Conservation (phyloP, 2,888 invertebrate species). For the Nemotelus pantherinus region DNA sequence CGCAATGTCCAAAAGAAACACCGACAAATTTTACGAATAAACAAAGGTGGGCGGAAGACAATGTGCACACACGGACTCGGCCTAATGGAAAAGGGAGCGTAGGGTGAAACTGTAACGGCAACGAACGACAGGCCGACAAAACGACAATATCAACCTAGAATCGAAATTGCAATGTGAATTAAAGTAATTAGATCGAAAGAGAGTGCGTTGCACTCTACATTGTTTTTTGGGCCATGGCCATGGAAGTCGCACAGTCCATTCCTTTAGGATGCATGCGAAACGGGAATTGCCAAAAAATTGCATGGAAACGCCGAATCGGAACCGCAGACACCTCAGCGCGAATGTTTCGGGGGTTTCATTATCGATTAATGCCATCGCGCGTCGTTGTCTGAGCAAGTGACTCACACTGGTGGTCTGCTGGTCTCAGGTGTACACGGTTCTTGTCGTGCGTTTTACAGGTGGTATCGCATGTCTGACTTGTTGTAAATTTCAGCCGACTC, state of each 20-base stretch:
- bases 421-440: constrained; percentile 32
- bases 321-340: constrained; percentile 10
- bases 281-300: constrained; percentile 1
- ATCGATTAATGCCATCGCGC: constrained; percentile 30
- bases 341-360: constrained; percentile 20
- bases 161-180: constrained; percentile 26
- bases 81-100: constrained; percentile 6
- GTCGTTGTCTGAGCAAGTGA: constrained; percentile 33
- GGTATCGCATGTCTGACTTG: constrained; percentile 42
- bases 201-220: constrained; percentile 23
- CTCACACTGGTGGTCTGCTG: constrained; percentile 32
- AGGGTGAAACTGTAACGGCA: constrained; percentile 15
- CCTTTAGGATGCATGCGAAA: neutral
- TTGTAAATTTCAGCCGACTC: constrained; percentile 31
- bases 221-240: constrained; percentile 9
- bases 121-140: neutral
- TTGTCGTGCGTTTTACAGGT: constrained; percentile 42
- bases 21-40: neutral
- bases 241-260: neutral
- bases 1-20: constrained; percentile 8
- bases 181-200: constrained; percentile 24
- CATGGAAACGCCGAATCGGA: neutral
- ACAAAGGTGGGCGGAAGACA: constrained; percentile 36
- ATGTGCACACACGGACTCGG: neutral
- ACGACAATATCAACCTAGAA: neutral